phyloP scores from a whole-genome alignment of 2,888 invertebrate species.

The Drosophila rubida region DNA sequence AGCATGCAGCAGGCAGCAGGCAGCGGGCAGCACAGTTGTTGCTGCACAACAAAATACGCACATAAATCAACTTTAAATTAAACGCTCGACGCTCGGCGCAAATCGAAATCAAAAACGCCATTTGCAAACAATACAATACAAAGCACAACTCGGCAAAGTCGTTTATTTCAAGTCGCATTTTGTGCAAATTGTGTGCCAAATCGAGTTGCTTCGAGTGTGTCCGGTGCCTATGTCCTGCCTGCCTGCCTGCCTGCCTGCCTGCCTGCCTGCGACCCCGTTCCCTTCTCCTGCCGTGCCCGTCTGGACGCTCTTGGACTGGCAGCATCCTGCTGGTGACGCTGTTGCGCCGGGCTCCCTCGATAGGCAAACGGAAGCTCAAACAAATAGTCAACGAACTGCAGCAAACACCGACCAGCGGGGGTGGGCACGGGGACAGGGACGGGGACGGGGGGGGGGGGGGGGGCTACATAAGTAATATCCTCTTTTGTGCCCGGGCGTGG shows the following conservation, averaged over 20 bases:
- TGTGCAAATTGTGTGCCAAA: constrained; percentile 63
- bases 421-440: constrained; percentile 16
- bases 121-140: constrained; percentile 28
- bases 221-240: background rate
- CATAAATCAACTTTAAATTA: constrained; percentile 78
- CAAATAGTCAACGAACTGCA: constrained; percentile 52
- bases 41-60: constrained; percentile 13
- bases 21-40: background rate
- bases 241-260: no score
- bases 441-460: constrained; percentile 15
- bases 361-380: constrained; percentile 60
- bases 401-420: background rate
- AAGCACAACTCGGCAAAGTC: constrained; percentile 22
- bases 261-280: no score
- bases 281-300: background rate
- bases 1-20: no score
- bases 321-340: constrained; percentile 40
- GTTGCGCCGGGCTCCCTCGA: constrained; percentile 42
- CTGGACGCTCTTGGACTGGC: constrained; percentile 3
- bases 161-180: constrained; percentile 49
- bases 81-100: constrained; percentile 42
- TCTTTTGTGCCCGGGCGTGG: constrained; percentile 46
- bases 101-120: constrained; percentile 38
- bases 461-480: constrained; percentile 55
- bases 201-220: constrained; percentile 39